Evolutionary conservation across 2,888 invertebrate species (phyloP).

Genomic region (Agonopterix alstromeriana): DNA sequence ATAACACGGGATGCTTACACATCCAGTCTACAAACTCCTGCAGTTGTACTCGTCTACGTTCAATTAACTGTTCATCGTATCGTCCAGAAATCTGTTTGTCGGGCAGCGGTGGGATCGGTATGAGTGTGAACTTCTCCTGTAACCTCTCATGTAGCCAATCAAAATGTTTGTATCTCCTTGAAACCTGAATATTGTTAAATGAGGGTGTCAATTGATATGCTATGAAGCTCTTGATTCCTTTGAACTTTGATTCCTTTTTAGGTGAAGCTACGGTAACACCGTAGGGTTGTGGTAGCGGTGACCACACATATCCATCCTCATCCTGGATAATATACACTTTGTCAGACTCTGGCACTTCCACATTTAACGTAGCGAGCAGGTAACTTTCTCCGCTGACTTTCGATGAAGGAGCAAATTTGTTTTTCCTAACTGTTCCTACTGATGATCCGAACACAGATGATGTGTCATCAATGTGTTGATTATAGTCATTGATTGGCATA

Average conservation of each 20-base stretch:
- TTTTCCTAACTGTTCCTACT: slow-evolving; percentile 83
- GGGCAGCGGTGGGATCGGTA: slow-evolving; percentile 97
- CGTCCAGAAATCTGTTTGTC: slow-evolving; percentile 98
- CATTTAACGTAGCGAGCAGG: slow-evolving; percentile 85
- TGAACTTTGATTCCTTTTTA: slow-evolving; percentile 97
- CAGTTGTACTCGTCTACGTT: slow-evolving; percentile 93
- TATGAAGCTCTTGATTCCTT: slow-evolving; percentile 97
- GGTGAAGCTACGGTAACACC: slow-evolving; percentile 94
- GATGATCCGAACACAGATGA: slow-evolving; percentile 74
- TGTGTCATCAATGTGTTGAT: slow-evolving; percentile 68
- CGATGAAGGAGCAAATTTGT: slow-evolving; percentile 91
- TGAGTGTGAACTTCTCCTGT: slow-evolving; percentile 94
- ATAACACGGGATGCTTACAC: slow-evolving; percentile 96
- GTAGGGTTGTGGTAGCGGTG: slow-evolving; percentile 83
- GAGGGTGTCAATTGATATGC: slow-evolving; percentile 97
- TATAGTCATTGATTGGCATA: slow-evolving; percentile 69
- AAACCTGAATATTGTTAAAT: slow-evolving; percentile 95
- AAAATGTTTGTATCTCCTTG: slow-evolving; percentile 98
- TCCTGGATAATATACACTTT: slow-evolving; percentile 85
- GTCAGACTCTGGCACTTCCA: slow-evolving; percentile 82
- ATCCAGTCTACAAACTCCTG: slow-evolving; percentile 98
- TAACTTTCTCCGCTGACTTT: slow-evolving; percentile 95
- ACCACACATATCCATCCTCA: slow-evolving; percentile 87
- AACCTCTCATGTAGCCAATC: slow-evolving; percentile 98
- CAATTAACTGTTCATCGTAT: slow-evolving; percentile 98